A percentile compares a stretch with the other conserved stretches of the same genome.
These are phyloP conservation scores for Drosophila tropicalis DNA, from an alignment of 1,140 invertebrate genomes.

Conservation along the genomic window DNA sequence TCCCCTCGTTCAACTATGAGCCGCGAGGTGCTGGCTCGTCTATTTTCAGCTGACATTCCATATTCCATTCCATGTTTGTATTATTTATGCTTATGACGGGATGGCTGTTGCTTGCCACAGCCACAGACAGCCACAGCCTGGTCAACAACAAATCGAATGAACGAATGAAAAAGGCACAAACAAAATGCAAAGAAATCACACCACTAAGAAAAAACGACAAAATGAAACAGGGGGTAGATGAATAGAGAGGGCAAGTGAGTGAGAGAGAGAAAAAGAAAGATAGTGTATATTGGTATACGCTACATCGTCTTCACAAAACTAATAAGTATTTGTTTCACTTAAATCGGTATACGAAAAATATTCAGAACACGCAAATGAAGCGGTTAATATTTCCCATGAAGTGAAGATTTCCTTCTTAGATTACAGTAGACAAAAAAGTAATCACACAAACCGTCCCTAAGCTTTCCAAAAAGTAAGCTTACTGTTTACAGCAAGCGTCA, in stretches of 20 bases:
- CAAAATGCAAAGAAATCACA: neutral
- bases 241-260: no score
- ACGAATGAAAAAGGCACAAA: slow-evolving; percentile 23
- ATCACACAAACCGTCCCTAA: no score
- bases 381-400: no score
- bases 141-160: slow-evolving; percentile 34
- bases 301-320: no score
- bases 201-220: neutral
- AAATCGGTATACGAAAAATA: no score
- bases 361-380: no score
- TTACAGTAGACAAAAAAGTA: no score
- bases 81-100: slow-evolving; percentile 75
- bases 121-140: slow-evolving; percentile 21
- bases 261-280: neutral
- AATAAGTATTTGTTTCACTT: no score
- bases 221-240: neutral
- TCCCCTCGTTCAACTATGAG: neutral
- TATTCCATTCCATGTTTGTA: slow-evolving; percentile 57
- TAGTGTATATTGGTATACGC: no score
- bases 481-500: no score
- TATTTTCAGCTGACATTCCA: slow-evolving; percentile 52
- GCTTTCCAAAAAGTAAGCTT: no score
- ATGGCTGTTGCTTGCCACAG: neutral
- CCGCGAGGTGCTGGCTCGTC: slow-evolving; percentile 26
- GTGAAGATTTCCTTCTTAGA: no score